A percentile compares a stretch with the other conserved stretches of the same genome.
Evolutionary conservation across 2,888 invertebrate genomes (phyloP).

Genomic region (Leucoma salicis): DNA sequence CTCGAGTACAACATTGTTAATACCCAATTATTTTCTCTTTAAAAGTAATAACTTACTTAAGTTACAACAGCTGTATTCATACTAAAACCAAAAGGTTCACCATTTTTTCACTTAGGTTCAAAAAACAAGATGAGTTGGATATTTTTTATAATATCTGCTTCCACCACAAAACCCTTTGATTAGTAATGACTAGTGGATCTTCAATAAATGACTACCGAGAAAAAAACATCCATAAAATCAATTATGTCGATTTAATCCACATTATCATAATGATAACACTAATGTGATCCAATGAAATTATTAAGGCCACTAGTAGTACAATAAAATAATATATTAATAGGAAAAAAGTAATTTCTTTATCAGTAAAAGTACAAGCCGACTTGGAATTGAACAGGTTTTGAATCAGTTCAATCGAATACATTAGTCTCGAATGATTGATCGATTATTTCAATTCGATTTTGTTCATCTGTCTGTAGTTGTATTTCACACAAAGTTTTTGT

Average conservation of each 20-base stretch:
- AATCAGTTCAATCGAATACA: constrained; percentile 46
- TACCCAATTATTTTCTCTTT: no score
- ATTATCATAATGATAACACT: constrained; percentile 25
- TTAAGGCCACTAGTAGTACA: constrained; percentile 46
- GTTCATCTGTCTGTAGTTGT: constrained; percentile 35
- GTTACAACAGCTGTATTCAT: no score
- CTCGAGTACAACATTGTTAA: no score
- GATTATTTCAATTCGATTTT: constrained; percentile 38
- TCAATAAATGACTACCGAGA: constrained; percentile 7
- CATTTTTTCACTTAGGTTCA: no score
- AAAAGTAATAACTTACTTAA: no score
- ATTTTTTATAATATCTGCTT: background rate
- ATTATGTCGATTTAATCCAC: constrained; percentile 12
- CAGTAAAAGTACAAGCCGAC: constrained; percentile 34
- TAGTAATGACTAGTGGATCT: background rate
- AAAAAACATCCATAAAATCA: constrained; percentile 11
- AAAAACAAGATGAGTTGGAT: background rate
- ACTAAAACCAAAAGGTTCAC: no score
- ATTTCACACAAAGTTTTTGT: constrained; percentile 23
- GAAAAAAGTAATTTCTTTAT: constrained; percentile 42
- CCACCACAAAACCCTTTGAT: background rate
- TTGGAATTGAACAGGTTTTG: constrained; percentile 46
- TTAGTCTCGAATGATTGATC: constrained; percentile 61
- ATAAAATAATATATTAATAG: constrained; percentile 39
- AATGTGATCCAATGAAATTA: constrained; percentile 48